Evolutionary conservation across 2,113 vertebrate species (phyloP), one percentile per base, ranked within the genome.

Genomic region (Panthera uncia): DNA sequence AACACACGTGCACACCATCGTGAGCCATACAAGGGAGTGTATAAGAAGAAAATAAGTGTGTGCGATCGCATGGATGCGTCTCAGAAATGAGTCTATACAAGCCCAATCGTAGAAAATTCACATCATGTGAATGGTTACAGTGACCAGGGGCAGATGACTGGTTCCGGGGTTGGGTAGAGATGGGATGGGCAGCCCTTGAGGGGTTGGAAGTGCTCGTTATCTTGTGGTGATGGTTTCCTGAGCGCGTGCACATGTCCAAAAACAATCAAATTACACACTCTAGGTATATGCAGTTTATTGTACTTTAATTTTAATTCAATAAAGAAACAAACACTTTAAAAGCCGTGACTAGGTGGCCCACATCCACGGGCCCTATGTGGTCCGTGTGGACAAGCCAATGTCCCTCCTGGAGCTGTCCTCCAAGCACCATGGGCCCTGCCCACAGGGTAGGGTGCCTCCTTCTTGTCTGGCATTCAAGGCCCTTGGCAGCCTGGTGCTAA

Each of bases 101-200:
- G 13, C 25, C 55, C 0, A 0, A 13, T n/a, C 5, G 0, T 7
- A 27, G 1, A 25, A 7, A 11, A 11, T 6, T 4, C 31, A 4
- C 6, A 12, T 15, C 19, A 1, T 1, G 19, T 18, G 21, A 14
- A 14, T 4, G 7, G 7, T 12, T 48, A 1, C 4, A 3, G 11
- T 13, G 82, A 13, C 36, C 3, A 2, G 81, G 38, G 87, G 36
- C 21, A 33, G 38, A 7, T 21, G 55, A 4, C 88, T 6, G 21
- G 31, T 33, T 48, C 18, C 38, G 2, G 38, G 29, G 33, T 8
- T 7, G 6, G 55, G 38, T 7, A 31, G 55, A 8, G 73, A 33
- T 2, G 71, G 23, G 13, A 50, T 16, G 52, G 36, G 52, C 79
- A 9, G 71, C 33, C 55, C 36, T 6, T 6, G 1, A 9, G 10